phyloP scores from a whole-genome alignment of 2,797 vertebrate genomes.

The Enteromius paludinosus region DNA sequence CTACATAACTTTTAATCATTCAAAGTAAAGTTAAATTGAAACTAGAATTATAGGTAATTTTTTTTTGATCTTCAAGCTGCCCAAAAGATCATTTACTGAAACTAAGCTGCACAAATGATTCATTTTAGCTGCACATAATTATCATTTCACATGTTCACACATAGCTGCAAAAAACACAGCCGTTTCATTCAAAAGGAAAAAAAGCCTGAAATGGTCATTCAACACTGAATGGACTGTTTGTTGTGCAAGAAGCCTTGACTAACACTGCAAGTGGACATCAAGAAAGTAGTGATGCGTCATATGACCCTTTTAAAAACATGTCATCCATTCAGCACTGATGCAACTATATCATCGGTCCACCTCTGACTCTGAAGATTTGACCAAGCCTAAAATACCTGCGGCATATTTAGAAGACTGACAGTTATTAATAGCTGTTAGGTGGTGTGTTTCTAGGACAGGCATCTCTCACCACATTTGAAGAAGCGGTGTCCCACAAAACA shows the following conservation, averaged over 20 bases:
- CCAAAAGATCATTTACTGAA: background rate
- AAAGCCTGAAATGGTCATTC: background rate
- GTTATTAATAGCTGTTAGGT: slow-evolving; percentile 6
- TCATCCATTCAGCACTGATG: background rate
- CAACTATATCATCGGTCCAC: slow-evolving; percentile 4
- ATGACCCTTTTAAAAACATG: background rate
- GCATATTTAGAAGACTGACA: background rate
- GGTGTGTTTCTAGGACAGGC: background rate
- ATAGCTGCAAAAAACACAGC: background rate
- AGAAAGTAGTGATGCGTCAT: background rate
- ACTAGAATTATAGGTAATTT: too few species aligned
- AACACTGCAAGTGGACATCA: background rate
- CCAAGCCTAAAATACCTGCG: background rate
- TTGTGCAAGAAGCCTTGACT: slow-evolving; percentile 6
- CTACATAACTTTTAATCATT: background rate
- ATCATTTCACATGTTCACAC: background rate
- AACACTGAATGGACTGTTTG: background rate
- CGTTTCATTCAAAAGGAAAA: background rate
- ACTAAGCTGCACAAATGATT: background rate
- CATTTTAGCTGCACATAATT: background rate
- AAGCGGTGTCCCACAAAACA: slow-evolving; percentile 94
- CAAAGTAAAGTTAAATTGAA: background rate
- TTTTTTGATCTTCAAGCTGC: too few species aligned
- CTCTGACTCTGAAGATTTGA: background rate
- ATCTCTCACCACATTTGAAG: slow-evolving; percentile 91